Evolutionary conservation across 92 coral and sea anemone species (phyloP).

Genomic region (Porites rus): DNA sequence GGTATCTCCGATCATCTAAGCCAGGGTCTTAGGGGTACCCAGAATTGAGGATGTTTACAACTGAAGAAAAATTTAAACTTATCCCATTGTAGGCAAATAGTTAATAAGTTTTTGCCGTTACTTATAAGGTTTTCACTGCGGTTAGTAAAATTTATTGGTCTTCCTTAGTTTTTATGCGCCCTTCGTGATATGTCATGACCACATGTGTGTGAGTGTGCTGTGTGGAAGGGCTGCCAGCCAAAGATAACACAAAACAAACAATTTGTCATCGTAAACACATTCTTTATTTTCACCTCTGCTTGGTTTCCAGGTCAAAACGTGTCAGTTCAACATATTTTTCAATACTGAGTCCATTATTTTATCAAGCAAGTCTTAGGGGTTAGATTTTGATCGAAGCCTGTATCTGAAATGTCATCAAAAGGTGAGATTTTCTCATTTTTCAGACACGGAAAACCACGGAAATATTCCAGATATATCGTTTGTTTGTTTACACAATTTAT

Average conservation of each 20-base stretch:
- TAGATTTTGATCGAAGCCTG: neutral
- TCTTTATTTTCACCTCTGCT: neutral
- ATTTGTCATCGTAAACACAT: neutral
- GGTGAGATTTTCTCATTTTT: neutral
- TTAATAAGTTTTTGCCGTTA: too few relatives aligned
- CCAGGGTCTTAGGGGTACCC: too few relatives aligned
- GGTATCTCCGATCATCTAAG: too few relatives aligned
- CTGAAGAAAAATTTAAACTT: too few relatives aligned
- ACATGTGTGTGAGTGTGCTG: neutral
- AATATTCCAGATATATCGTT: neutral
- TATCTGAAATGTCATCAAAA: neutral
- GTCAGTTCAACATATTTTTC: too few relatives aligned
- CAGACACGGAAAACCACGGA: neutral
- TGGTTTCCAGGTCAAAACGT: neutral
- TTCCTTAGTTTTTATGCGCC: neutral
- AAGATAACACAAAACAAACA: conserved; percentile 12
- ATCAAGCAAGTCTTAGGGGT: neutral
- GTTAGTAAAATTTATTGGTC: neutral
- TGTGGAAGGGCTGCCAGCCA: neutral
- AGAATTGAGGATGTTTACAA: too few relatives aligned
- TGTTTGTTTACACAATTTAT: conserved; percentile 1
- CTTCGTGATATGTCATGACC: neutral
- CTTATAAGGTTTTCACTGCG: too few relatives aligned
- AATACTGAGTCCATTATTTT: neutral
- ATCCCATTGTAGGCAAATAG: too few relatives aligned